Evolutionary conservation across 2,888 invertebrate species (phyloP), one percentile per base, ranked within the genome.

Genomic region (Oxystoma pomonae): DNA sequence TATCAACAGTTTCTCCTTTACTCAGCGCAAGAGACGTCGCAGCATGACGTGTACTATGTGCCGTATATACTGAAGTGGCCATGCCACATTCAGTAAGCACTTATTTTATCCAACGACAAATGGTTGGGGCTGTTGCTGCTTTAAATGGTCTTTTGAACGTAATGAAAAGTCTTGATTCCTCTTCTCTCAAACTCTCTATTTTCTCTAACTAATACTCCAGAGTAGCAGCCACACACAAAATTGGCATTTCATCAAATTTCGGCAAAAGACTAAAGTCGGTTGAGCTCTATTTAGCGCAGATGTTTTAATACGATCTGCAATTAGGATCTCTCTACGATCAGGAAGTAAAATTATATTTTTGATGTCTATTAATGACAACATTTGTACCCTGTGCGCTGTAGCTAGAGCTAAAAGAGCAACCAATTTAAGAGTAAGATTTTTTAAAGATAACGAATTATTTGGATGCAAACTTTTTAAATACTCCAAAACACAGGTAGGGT

Each of bases 61-160:
- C 63, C 3, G 60, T 12, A 17, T 63, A 63, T 35, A 20, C 7
- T 2, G 9, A 5, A n/a, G 61, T 61, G 50, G 71, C 71, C 2
- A 73, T 7, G 2, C 71, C 73, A 62, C 70, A 68, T 20, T 67
- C 66, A 1, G 59, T 59, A n/a, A 68, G 21, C 1, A 65, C 57
- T n/a, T 12, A 53, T 55, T 64, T 67, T 19, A 68, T 20, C 68
- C 67, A 68, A n/a, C 65, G 61, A 55, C 59, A 17, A 18, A 67
- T 55, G 2, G 65, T 58, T 18, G 63, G 65, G 1, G 64, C 12
- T 5, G 65, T 16, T 51, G 62, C 62, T 5, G 50, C 22, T 20
- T 60, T 61, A 58, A 20, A 62, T 9, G 65, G 65, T 35, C 62
- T 66, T 20, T 2, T 57, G 55, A 61, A 52, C 20, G 58, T 21